Percentiles rank a stretch among this genome's conserved stretches.
Evolutionary conservation across 2,797 vertebrate genomes (phyloP).

Genomic region (Pipistrellus pygmaeus): DNA sequence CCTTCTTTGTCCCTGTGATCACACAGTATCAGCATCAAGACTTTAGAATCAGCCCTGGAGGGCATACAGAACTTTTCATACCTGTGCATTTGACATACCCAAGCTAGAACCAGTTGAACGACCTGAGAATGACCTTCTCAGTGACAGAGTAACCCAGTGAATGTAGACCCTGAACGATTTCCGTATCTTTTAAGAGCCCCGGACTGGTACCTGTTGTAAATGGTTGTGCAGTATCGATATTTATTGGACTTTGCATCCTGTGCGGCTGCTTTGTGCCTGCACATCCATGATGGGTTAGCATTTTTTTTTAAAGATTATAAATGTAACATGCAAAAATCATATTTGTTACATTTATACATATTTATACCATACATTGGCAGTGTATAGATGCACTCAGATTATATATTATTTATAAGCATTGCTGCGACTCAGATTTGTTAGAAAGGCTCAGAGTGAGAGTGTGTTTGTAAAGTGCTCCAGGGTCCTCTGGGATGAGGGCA

Average conservation of each 20-base stretch:
- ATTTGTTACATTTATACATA: slow-evolving; percentile 83
- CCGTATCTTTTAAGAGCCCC: slow-evolving; percentile 64
- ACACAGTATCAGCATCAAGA: not conserved
- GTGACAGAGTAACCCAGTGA: slow-evolving; percentile 53
- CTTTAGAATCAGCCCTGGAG: not conserved
- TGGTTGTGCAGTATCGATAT: slow-evolving; percentile 44
- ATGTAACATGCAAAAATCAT: slow-evolving; percentile 82
- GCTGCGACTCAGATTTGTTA: slow-evolving; percentile 78
- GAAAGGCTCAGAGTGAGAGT: slow-evolving; percentile 79
- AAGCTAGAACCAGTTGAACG: not conserved
- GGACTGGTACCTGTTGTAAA: slow-evolving; percentile 71
- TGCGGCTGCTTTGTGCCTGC: slow-evolving; percentile 53
- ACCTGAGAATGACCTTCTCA: slow-evolving; percentile 70
- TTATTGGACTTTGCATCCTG: slow-evolving; percentile 64
- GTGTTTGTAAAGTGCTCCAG: slow-evolving; percentile 82
- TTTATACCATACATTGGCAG: slow-evolving; percentile 81
- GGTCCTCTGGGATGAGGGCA: slow-evolving; percentile 83
- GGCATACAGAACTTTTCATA: not conserved
- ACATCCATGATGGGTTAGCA: slow-evolving; percentile 61
- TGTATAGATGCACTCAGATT: slow-evolving; percentile 80
- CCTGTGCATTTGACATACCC: not conserved
- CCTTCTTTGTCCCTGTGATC: not conserved
- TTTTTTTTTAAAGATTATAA: slow-evolving; percentile 74
- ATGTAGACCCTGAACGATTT: slow-evolving; percentile 13
- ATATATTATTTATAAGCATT: slow-evolving; percentile 83